Evolutionary conservation across 2,888 invertebrate species (phyloP).

Genomic region (Plebejus melissa): DNA sequence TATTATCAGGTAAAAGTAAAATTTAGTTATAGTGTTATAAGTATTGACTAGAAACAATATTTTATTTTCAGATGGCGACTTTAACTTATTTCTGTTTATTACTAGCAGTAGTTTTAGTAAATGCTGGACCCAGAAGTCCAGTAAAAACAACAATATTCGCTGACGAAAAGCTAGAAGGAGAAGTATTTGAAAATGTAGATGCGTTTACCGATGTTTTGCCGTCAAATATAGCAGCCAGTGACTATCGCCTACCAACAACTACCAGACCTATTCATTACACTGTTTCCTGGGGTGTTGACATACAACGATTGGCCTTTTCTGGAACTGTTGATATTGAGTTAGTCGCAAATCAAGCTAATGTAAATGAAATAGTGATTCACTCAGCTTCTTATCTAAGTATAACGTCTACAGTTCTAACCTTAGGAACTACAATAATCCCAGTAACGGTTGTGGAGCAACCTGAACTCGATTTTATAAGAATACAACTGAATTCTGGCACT

Average conservation of each 20-base stretch:
- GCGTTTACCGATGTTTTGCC: conserved; percentile 32
- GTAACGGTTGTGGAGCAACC: neutral
- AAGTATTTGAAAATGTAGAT: conserved; percentile 52
- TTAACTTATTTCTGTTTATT: conserved; percentile 8
- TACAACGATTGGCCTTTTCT: conserved; percentile 56
- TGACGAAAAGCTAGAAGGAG: conserved; percentile 56
- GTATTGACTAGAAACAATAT: neutral
- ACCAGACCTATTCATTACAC: conserved; percentile 73
- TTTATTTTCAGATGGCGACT: conserved; percentile 29
- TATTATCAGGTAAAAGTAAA: too few species aligned
- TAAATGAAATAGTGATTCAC: conserved; percentile 58
- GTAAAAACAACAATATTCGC: conserved; percentile 55
- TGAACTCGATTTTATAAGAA: conserved; percentile 23
- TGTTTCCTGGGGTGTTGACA: conserved; percentile 63
- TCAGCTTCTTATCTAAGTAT: conserved; percentile 57
- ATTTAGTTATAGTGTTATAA: neutral
- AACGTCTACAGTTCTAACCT: conserved; percentile 38
- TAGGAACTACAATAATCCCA: neutral
- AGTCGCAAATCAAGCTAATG: conserved; percentile 40
- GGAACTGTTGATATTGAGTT: conserved; percentile 62
- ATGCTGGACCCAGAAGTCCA: conserved; percentile 44
- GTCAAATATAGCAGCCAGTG: conserved; percentile 36
- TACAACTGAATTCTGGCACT: neutral
- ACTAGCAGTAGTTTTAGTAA: neutral
- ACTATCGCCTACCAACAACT: conserved; percentile 64